phyloP scores from a whole-genome alignment of 2,797 vertebrate species.

The Sebastes vulpes region DNA sequence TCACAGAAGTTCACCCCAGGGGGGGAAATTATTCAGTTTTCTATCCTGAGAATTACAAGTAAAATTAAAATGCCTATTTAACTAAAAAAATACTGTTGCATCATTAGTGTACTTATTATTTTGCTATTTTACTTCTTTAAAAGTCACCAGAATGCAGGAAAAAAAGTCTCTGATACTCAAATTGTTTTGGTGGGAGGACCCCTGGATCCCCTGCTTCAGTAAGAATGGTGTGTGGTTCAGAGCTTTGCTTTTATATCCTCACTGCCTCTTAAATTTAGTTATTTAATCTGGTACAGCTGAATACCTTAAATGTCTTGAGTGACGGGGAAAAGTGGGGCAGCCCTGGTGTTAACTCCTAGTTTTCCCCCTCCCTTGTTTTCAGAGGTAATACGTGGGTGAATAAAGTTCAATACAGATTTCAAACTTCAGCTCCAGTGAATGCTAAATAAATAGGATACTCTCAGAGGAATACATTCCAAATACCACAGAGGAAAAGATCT shows the following conservation, averaged over 20 bases:
- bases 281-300: background rate
- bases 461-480: constrained; percentile 25
- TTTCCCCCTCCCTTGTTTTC: background rate
- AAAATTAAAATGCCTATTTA: too few relatives aligned
- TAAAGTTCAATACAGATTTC: constrained; percentile 16
- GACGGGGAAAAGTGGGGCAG: constrained; percentile 33
- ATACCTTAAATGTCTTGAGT: background rate
- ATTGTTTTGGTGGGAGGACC: too few relatives aligned
- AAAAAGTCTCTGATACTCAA: too few relatives aligned
- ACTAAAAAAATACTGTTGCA: too few relatives aligned
- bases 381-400: constrained; percentile 7
- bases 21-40: too few relatives aligned
- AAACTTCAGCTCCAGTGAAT: constrained; percentile 5
- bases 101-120: too few relatives aligned
- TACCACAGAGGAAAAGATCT: constrained; percentile 2
- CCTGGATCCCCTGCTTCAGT: too few relatives aligned
- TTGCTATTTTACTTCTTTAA: too few relatives aligned
- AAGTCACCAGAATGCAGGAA: too few relatives aligned
- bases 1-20: too few relatives aligned
- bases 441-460: constrained; percentile 21
- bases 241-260: background rate
- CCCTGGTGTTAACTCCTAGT: constrained; percentile 2
- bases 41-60: too few relatives aligned
- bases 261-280: background rate
- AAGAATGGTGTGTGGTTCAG: too few relatives aligned